Conservation (phyloP, 2,888 invertebrate genomes). For the Petrolisthes manimaculis region DNA sequence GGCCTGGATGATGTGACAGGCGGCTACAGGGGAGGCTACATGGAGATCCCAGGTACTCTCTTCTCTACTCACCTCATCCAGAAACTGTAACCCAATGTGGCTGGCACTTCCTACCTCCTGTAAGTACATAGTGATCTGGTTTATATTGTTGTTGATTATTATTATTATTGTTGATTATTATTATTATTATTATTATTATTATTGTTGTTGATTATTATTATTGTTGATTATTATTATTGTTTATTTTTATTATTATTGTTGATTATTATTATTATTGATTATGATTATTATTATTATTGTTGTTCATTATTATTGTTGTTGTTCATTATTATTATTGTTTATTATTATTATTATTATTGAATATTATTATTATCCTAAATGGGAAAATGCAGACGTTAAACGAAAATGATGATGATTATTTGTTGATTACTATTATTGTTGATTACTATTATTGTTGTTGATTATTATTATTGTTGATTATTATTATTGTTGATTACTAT, state of each 20-base stretch:
- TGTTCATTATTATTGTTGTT: no score
- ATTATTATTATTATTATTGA: no score
- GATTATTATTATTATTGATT: no score
- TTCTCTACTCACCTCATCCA: constrained; percentile 38
- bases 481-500: no score
- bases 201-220: not conserved
- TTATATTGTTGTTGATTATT: not conserved
- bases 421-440: not conserved
- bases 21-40: constrained; percentile 33
- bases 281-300: no score
- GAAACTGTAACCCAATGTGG: constrained; percentile 43
- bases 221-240: not conserved
- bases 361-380: no score
- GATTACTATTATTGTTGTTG: not conserved
- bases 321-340: no score
- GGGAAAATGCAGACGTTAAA: no score
- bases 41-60: constrained; percentile 48
- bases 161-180: not conserved
- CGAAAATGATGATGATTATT: no score
- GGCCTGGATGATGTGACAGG: constrained; percentile 52
- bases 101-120: constrained; percentile 51
- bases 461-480: not conserved
- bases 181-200: not conserved
- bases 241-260: no score
- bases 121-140: not conserved